Base-by-base conservation (phyloP, 2,888 invertebrate species). In the Frankliniella intonsa region DNA sequence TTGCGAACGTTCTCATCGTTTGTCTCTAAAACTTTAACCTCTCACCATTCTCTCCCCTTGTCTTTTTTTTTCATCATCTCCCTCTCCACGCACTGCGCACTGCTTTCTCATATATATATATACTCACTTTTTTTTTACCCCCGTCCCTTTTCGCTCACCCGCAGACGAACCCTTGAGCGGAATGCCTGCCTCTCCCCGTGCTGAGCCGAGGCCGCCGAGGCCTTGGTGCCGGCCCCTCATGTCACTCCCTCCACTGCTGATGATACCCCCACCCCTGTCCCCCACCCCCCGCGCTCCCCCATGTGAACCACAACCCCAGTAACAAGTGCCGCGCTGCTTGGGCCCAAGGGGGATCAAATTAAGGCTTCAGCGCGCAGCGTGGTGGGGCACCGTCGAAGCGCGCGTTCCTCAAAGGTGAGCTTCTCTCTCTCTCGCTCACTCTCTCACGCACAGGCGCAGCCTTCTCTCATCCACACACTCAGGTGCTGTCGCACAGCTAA, bases 291-390 rank as follows among this genome's bases (percentile, higher is more conserved):
- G 22, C 69, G 2, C 69, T 8, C 22, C 25, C 25, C 69, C 69
- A 76, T 76, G 69, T 76, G 69, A 76, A 76, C 69, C 69, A 25
- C 69, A 25, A 76, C 69, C 69, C 5, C 22, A 22, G 62, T 62
- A 62, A 62, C 62, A 62, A 25, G 69, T 25, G 69, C 25, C 55
- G 55, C 55, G 10, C 14, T 55, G 55, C 55, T 55, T 76, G 69
- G 69, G 19, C 62, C 62, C 62, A 62, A 62, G 62, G 62, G 25
- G 69, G 69, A 76, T 76, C 69, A 76, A 76, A 76, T 76, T 76
- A 76, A 76, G 69, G 69, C 69, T 62, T 62, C 17, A 62, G 17
- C 62, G n/a, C 14, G 62, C 62, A 17, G 62, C 62, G 55, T 3
- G 55, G 55, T 17, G 55, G 69, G 25, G 69, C n/a, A 1, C 22